Percentiles rank a stretch among this genome's conserved stretches.
Conservation (phyloP, 1,140 invertebrate genomes). For the Danaus plexippus region DNA sequence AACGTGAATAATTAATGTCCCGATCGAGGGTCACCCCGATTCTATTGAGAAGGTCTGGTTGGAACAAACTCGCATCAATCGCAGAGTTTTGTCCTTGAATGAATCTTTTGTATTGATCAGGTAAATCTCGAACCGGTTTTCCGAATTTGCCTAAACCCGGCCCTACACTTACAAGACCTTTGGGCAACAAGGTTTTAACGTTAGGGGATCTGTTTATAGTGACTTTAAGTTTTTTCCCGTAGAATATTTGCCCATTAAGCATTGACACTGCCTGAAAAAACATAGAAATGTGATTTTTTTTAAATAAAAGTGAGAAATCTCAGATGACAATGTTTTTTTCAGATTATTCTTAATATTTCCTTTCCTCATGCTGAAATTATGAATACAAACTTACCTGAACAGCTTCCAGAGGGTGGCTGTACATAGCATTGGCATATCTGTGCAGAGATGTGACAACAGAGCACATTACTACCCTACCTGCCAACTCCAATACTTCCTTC, state of each 20-base stretch:
- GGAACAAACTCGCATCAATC: constrained; percentile 27
- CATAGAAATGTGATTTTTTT: not conserved
- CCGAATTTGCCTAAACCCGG: constrained; percentile 39
- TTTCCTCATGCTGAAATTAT: not conserved
- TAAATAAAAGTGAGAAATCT: too few relatives aligned
- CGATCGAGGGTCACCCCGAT: not conserved
- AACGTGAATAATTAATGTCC: not conserved
- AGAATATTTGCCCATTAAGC: constrained; percentile 43
- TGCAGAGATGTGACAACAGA: constrained; percentile 18
- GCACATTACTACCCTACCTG: constrained; percentile 40
- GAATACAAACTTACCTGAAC: constrained; percentile 38
- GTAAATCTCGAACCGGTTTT: constrained; percentile 39
- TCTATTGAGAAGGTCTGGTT: constrained; percentile 8
- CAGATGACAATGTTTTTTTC: too few relatives aligned
- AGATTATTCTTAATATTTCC: too few relatives aligned
- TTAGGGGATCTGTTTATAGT: constrained; percentile 26
- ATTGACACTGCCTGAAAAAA: constrained; percentile 53
- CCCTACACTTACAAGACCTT: constrained; percentile 37
- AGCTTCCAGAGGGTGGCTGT: constrained; percentile 56
- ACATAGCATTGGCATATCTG: constrained; percentile 46
- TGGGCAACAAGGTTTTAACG: constrained; percentile 32
- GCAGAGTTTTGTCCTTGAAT: constrained; percentile 25
- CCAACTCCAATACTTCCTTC: constrained; percentile 46
- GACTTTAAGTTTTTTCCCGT: constrained; percentile 36
- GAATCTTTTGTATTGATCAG: constrained; percentile 40